Conservation (phyloP, 2,113 vertebrate genomes). For the Pseudolaguvia tuberculata region DNA sequence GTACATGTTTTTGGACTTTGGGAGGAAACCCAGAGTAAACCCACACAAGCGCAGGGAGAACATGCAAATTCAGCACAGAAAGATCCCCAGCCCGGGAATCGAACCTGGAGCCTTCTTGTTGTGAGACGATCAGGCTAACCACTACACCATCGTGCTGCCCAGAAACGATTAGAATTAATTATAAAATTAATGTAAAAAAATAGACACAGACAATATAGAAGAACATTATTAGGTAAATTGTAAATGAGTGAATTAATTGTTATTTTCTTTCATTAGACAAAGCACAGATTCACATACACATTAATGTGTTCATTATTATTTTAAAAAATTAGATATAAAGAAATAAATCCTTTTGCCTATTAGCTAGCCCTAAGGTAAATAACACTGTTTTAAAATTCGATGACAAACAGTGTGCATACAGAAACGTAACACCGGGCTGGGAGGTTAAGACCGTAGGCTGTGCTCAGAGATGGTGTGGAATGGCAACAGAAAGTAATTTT, state of each 20-base stretch:
- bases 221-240: background rate
- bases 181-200: too few species aligned
- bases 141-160: too few species aligned
- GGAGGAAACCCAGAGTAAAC: too few species aligned
- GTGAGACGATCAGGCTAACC: too few species aligned
- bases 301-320: background rate
- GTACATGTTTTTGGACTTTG: too few species aligned
- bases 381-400: background rate
- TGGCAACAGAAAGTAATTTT: background rate
- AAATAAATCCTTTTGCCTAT: background rate
- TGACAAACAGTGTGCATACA: background rate
- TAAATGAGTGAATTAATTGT: background rate
- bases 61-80: too few species aligned
- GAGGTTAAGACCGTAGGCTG: background rate
- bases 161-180: too few species aligned
- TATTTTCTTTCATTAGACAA: background rate
- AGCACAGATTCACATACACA: background rate
- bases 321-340: too few species aligned
- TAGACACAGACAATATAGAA: too few species aligned
- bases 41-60: too few species aligned
- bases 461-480: background rate
- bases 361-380: background rate
- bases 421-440: background rate
- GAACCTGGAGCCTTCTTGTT: too few species aligned
- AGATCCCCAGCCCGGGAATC: too few species aligned